A percentile compares a stretch with the other conserved stretches of the same genome.
Evolutionary conservation across 2,113 vertebrate genomes (phyloP).

Genomic region (Forbesichthys papilliferus): DNA sequence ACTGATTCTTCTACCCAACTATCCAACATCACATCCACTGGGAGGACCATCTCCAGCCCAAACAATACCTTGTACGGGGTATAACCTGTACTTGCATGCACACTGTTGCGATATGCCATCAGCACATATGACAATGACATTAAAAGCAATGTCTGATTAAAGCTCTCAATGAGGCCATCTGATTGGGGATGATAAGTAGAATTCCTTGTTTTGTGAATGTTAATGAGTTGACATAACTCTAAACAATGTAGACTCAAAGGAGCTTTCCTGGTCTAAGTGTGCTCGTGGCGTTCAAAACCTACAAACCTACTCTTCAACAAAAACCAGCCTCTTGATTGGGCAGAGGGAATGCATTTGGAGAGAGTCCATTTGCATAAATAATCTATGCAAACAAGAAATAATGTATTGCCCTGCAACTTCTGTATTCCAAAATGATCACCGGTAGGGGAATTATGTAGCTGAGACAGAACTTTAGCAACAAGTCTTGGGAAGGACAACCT

Average conservation of each 20-base stretch:
- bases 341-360: constrained; percentile 7
- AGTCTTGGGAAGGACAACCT: constrained; percentile 4
- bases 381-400: constrained; percentile 6
- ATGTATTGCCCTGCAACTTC: background rate
- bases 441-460: background rate
- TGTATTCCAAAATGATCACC: constrained; percentile 10
- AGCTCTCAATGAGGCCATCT: background rate
- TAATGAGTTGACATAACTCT: too few relatives aligned
- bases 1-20: too few relatives aligned
- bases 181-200: too few relatives aligned
- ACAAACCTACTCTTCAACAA: constrained; percentile 13
- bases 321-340: background rate
- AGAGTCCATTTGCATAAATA: constrained; percentile 21
- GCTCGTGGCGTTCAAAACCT: background rate
- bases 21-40: constrained; percentile 17
- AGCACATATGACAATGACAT: constrained; percentile 11
- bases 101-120: constrained; percentile 15
- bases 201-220: too few relatives aligned
- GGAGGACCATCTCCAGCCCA: constrained; percentile 12
- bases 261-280: too few relatives aligned
- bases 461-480: constrained; percentile 1
- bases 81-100: constrained; percentile 12
- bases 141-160: constrained; percentile 5
- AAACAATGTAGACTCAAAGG: too few relatives aligned
- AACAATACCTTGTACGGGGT: constrained; percentile 7